These are phyloP conservation scores for Gibbula magus DNA, from an alignment of 2,888 invertebrate genomes.

Conservation along the genomic window DNA sequence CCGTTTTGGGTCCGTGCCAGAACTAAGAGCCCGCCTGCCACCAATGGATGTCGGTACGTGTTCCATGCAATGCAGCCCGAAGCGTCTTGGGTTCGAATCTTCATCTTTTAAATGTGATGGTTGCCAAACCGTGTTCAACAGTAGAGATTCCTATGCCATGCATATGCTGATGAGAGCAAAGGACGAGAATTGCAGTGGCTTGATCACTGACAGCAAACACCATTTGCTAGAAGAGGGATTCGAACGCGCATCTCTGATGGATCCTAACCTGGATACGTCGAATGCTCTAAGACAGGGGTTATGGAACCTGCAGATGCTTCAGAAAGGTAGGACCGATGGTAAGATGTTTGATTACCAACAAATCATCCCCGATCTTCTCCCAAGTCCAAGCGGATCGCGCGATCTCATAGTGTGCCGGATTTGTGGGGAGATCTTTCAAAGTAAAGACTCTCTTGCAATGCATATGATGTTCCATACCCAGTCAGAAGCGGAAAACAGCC, in stretches of 20 bases:
- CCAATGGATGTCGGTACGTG: conserved; percentile 24
- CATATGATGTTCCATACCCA: conserved; percentile 68
- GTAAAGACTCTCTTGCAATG: conserved; percentile 71
- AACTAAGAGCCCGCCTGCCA: neutral
- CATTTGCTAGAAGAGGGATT: neutral
- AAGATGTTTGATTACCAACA: conserved; percentile 10
- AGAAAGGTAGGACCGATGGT: neutral
- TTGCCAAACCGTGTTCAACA: conserved; percentile 70
- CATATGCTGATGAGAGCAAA: conserved; percentile 74
- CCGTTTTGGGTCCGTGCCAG: conserved; percentile 2
- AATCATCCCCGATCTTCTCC: neutral
- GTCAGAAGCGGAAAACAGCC: conserved; percentile 25
- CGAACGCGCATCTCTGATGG: neutral
- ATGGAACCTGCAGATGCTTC: neutral
- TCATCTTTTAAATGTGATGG: conserved; percentile 70
- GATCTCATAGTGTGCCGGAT: conserved; percentile 47
- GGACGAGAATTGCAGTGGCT: conserved; percentile 63
- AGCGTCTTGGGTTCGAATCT: conserved; percentile 29
- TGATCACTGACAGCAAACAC: neutral
- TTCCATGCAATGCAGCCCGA: conserved; percentile 22
- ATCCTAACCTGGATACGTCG: neutral
- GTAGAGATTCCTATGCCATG: conserved; percentile 75
- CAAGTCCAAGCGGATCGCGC: neutral
- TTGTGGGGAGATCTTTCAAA: conserved; percentile 62
- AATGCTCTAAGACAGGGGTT: neutral